Base-by-base conservation (phyloP, 2,888 invertebrate species). In the Anarsia innoxiella region DNA sequence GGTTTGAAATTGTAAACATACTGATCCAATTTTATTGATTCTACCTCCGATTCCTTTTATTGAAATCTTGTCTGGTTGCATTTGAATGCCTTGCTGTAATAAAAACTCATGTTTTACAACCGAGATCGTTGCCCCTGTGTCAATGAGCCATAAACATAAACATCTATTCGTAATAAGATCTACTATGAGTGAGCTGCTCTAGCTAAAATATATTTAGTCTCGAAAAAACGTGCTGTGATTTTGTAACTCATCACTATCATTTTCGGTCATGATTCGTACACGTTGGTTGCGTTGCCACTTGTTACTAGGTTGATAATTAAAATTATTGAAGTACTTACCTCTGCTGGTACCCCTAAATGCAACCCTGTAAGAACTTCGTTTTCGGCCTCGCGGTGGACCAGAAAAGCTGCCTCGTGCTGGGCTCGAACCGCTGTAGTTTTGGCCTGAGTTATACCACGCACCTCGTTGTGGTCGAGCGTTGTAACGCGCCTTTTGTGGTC, bases 11-110 rank as follows among this genome's bases (percentile, higher is more conserved):
- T 6, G 10, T 13, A 37, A 9, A 14, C 25, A 23, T 16, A 29
- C 16, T 19, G 30, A 40, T 37, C 40, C 44, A 2, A 37, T 40
- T 12, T 39, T 34, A n/a, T 39, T 31, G 10, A 41, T 36, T 37
- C 36, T 37, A 34, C 41, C 44, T 6, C 44, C 39, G 6, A 44
- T 35, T 12, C 41, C 41, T 9, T 34, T 36, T 12, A 44, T 34
- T 10, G n/a, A 11, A 3, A 37, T 13, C 9, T 29, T 25, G 1
- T 37, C 29, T 3, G 3, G 33, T 19, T 19, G 13, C 12, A 43
- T 35, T 3, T 35, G 37, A 8, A 37, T 31, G 10, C 30, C n/a
- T 8, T 14, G 27, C 10, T 35, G 25, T 2, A 16, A 8, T 11
- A 33, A 27, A 30, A 30, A 25, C 16, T 33, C 27, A 36, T 34